phyloP scores from a whole-genome alignment of 2,888 invertebrate genomes.

The Lasioglossum leucozonium region DNA sequence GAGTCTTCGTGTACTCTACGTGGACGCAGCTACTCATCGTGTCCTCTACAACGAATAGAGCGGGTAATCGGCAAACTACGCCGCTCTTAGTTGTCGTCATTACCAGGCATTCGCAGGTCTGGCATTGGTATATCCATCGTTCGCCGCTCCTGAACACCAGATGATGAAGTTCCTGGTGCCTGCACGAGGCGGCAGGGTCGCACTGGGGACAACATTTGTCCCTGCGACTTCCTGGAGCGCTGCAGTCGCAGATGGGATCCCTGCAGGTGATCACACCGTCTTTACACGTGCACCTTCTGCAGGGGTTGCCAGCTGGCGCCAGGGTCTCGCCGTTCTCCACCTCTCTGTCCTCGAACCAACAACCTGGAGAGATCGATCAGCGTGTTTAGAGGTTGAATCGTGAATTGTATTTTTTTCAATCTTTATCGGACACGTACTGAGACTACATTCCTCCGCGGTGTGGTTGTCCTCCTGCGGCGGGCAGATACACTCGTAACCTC shows the following conservation, averaged over 20 bases:
- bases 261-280: constrained; percentile 88
- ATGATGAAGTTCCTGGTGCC: constrained; percentile 92
- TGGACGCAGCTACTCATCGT: not conserved
- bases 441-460: constrained; percentile 86
- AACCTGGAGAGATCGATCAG: constrained; percentile 85
- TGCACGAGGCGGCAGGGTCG: constrained; percentile 90
- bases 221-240: constrained; percentile 85
- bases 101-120: constrained; percentile 95
- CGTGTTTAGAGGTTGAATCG: not conserved
- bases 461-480: constrained; percentile 79
- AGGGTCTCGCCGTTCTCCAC: constrained; percentile 87
- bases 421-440: constrained; percentile 85
- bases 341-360: constrained; percentile 89
- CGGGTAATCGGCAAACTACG: not conserved
- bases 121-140: constrained; percentile 96
- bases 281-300: constrained; percentile 86
- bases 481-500: constrained; percentile 92
- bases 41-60: not conserved
- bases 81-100: constrained; percentile 63
- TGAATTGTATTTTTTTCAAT: not conserved
- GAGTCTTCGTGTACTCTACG: not conserved
- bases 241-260: constrained; percentile 90
- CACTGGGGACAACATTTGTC: constrained; percentile 93
- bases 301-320: constrained; percentile 84
- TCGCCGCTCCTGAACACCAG: constrained; percentile 92